Conservation (phyloP, 2,888 invertebrate species). For the Ommatoiulus sabulosus region DNA sequence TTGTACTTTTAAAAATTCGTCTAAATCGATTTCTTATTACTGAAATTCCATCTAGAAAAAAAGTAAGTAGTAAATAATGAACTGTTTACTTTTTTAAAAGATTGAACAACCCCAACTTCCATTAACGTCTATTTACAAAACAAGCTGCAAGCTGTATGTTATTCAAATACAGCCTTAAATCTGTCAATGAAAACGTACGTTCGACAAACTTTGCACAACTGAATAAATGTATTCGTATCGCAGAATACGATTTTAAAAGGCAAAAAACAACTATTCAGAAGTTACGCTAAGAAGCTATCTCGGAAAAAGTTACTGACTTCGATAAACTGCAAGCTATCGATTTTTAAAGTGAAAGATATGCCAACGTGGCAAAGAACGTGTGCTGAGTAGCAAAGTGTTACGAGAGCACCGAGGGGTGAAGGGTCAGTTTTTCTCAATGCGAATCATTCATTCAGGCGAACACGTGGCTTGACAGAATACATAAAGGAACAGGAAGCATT, state of each 20-base stretch:
- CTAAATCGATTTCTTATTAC: no score
- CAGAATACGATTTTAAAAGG: background rate
- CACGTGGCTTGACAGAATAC: background rate
- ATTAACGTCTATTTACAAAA: no score
- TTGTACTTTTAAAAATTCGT: no score
- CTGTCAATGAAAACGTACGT: no score
- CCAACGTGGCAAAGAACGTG: background rate
- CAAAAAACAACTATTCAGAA: background rate
- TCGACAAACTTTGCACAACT: no score
- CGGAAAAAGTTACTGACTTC: background rate
- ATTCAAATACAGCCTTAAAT: no score
- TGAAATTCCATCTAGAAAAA: no score
- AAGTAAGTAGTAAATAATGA: no score
- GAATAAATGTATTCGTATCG: no score
- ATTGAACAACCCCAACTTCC: no score
- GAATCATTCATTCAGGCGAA: background rate
- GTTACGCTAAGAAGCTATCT: background rate
- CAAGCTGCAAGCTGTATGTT: no score
- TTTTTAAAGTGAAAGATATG: slow-evolving; percentile 4
- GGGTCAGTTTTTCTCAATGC: background rate
- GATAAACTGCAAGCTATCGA: background rate
- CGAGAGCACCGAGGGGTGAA: background rate
- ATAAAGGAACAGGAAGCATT: background rate
- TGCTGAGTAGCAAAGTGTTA: background rate
- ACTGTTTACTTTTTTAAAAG: no score